Conservation (phyloP, 2,797 vertebrate species). For the Phylloscopus collybita region DNA sequence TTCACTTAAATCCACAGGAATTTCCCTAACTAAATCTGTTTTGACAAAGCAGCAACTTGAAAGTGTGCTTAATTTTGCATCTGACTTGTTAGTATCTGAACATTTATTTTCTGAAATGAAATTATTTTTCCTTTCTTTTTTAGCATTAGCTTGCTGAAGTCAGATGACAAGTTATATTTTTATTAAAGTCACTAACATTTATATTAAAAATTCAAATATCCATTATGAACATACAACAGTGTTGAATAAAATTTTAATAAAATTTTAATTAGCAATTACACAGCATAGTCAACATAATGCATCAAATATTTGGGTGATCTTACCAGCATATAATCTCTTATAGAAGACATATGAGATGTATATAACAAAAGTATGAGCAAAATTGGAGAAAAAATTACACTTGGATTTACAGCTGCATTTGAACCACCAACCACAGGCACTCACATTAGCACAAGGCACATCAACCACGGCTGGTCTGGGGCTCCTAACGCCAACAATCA, state of each 20-base stretch:
- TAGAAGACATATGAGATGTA: background rate
- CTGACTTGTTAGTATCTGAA: conserved; percentile 4
- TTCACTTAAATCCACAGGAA: conserved; percentile 3
- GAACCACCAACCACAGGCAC: background rate
- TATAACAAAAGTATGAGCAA: background rate
- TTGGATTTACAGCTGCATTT: background rate
- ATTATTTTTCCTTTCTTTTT: background rate
- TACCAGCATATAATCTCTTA: background rate
- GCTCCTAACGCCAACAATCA: background rate
- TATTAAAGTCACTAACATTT: background rate
- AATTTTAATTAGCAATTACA: background rate
- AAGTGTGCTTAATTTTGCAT: background rate
- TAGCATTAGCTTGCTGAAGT: background rate
- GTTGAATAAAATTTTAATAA: background rate
- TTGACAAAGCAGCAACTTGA: background rate
- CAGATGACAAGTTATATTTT: background rate
- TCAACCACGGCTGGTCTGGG: background rate
- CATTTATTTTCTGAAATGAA: conserved; percentile 1
- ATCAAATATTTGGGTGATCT: background rate
- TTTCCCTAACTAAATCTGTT: background rate
- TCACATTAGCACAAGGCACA: background rate
- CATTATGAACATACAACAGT: background rate
- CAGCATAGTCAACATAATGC: background rate
- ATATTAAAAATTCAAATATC: background rate
- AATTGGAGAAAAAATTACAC: background rate